These are phyloP conservation scores for Hirtodrosophila alboralis DNA, from an alignment of 2,888 invertebrate species.

Conservation along the genomic window DNA sequence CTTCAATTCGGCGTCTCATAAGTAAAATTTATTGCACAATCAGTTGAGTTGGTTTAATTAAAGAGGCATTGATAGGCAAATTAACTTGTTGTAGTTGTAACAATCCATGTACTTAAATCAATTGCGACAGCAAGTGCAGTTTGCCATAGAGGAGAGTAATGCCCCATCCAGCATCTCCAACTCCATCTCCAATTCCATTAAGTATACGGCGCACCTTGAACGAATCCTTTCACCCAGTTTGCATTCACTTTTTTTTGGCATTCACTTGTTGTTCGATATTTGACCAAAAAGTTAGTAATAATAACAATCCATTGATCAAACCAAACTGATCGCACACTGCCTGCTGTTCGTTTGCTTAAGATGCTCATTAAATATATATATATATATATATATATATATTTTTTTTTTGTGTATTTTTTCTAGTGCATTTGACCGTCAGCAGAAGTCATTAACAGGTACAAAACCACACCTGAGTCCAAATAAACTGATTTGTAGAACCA, in stretches of 20 bases:
- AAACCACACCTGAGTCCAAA: slow-evolving; percentile 49
- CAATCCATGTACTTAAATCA: slow-evolving; percentile 25
- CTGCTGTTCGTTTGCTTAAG: slow-evolving; percentile 22
- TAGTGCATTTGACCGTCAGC: slow-evolving; percentile 19
- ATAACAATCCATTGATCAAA: slow-evolving; percentile 47
- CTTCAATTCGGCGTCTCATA: not conserved
- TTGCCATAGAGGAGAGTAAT: slow-evolving; percentile 4
- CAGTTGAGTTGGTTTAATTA: slow-evolving; percentile 37
- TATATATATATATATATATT: no score
- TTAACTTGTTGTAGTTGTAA: slow-evolving; percentile 33
- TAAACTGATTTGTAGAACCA: slow-evolving; percentile 33
- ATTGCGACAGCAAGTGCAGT: not conserved
- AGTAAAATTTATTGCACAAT: slow-evolving; percentile 34
- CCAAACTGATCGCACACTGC: slow-evolving; percentile 34
- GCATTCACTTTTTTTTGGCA: slow-evolving; percentile 66
- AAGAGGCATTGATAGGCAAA: slow-evolving; percentile 63
- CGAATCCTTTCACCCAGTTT: slow-evolving; percentile 62
- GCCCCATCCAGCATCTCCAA: no score
- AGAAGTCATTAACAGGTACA: slow-evolving; percentile 49
- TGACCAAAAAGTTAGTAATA: slow-evolving; percentile 34
- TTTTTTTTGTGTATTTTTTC: no score
- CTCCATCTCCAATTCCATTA: no score
- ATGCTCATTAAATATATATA: slow-evolving; percentile 31
- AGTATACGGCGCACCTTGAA: slow-evolving; percentile 45
- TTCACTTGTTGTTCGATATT: slow-evolving; percentile 49